Conservation (phyloP, 2,113 vertebrate species). For the Falco punctatus region DNA sequence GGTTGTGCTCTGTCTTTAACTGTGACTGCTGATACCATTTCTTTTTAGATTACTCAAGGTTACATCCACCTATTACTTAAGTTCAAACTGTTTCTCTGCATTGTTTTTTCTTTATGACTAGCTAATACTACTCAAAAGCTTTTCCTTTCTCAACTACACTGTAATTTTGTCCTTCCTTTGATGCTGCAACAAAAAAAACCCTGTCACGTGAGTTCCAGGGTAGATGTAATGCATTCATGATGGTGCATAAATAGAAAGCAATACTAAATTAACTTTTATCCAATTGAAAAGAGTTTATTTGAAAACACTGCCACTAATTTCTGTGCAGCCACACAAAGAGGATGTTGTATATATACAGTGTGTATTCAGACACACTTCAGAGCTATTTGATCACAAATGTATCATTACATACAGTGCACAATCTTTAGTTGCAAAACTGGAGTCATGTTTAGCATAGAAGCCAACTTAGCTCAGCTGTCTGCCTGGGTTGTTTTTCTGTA, state of each 20-base stretch:
- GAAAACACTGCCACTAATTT: background rate
- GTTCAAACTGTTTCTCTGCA: background rate
- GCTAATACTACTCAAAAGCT: background rate
- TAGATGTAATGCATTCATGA: background rate
- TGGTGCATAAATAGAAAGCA: background rate
- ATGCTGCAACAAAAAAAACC: background rate
- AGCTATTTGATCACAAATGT: background rate
- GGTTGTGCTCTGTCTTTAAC: background rate
- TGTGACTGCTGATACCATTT: background rate
- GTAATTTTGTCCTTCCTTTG: background rate
- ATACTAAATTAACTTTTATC: background rate
- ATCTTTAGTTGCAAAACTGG: background rate
- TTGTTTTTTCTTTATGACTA: background rate
- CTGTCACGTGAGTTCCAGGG: background rate
- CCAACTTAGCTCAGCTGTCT: background rate
- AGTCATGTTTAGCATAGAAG: background rate
- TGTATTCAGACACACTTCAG: background rate
- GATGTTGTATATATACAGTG: background rate
- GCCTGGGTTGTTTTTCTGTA: background rate
- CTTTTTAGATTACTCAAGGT: background rate
- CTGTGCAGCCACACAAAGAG: background rate
- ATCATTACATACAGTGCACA: rapidly evolving
- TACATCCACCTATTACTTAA: background rate
- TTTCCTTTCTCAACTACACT: background rate
- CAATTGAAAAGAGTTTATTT: background rate